Conservation (phyloP, 2,888 invertebrate genomes). For the Atethmia centrago region DNA sequence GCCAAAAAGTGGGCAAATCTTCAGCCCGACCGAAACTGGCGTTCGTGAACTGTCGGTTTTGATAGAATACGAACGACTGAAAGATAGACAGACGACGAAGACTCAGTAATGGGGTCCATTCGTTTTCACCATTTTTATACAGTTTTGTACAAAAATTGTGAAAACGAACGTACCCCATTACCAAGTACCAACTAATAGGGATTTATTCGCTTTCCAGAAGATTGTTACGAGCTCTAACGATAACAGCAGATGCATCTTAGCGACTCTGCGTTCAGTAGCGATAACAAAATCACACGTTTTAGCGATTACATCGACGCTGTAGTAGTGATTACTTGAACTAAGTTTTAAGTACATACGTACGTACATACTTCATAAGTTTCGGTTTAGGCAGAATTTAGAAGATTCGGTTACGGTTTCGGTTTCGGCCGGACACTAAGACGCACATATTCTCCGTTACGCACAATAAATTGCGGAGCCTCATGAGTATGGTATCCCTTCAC, state of each 20-base stretch:
- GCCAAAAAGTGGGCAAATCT: background rate
- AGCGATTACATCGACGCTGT: background rate
- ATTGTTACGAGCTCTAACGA: background rate
- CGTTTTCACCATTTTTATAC: background rate
- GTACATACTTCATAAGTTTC: background rate
- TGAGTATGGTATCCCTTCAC: constrained; percentile 35
- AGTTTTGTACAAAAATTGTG: too few species aligned
- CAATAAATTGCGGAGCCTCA: constrained; percentile 7
- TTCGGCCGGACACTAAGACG: background rate
- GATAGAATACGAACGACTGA: background rate
- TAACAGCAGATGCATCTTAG: background rate
- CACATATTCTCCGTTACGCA: constrained; percentile 16
- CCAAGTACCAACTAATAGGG: too few species aligned
- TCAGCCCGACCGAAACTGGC: background rate
- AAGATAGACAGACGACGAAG: background rate
- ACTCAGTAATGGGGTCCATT: background rate
- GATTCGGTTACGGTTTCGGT: background rate
- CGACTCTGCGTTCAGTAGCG: background rate
- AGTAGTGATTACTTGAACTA: background rate
- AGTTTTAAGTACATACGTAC: background rate
- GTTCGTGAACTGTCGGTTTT: too few species aligned
- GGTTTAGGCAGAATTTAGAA: background rate
- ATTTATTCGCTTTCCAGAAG: too few species aligned
- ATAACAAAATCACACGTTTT: background rate
- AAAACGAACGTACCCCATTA: too few species aligned